phyloP scores from a whole-genome alignment of 2,797 vertebrate species.

The Oophaga sylvatica region DNA sequence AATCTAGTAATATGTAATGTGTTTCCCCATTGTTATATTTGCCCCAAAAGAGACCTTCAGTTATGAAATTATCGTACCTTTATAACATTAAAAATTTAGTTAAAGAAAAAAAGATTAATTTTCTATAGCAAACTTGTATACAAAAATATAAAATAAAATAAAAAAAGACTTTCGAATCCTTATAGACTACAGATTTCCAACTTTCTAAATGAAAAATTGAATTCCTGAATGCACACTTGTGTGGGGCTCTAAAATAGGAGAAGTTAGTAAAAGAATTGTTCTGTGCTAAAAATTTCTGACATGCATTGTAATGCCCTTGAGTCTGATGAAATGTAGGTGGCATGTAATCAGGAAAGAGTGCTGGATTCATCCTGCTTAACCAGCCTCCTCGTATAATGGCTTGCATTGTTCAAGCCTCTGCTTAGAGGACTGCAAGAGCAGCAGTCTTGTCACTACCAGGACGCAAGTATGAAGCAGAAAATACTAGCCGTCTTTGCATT shows the following conservation, averaged over 20 bases:
- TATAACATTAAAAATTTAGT: no score
- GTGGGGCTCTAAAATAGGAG: background rate
- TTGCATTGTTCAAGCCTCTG: constrained; percentile 68
- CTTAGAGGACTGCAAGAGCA: constrained; percentile 65
- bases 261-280: constrained; percentile 5
- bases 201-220: background rate
- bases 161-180: background rate
- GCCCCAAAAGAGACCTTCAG: no score
- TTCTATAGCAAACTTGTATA: background rate
- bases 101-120: background rate
- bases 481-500: constrained; percentile 70
- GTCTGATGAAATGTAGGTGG: constrained; percentile 48
- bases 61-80: no score
- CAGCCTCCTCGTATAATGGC: constrained; percentile 61
- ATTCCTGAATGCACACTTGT: background rate
- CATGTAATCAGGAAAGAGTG: constrained; percentile 64
- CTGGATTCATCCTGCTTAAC: constrained; percentile 63
- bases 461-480: constrained; percentile 67
- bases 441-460: constrained; percentile 72
- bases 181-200: background rate
- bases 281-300: constrained; percentile 15
- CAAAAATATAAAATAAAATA: background rate
- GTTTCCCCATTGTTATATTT: no score
- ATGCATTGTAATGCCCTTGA: constrained; percentile 15
- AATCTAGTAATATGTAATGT: no score